These are phyloP conservation scores for Dermatophagoides farinae DNA, from an alignment of 1,140 invertebrate species.

Conservation along the genomic window DNA sequence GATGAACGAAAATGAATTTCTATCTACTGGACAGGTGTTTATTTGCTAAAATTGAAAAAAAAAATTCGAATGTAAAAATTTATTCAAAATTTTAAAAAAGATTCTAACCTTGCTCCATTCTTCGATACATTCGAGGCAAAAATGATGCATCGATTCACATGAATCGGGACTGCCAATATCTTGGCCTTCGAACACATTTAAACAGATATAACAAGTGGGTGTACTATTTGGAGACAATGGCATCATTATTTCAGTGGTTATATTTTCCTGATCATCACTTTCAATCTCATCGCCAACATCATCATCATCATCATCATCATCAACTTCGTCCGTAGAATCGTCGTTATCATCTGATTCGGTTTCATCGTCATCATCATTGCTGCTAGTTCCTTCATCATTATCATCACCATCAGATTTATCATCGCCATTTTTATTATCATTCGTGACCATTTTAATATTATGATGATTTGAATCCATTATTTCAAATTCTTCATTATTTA, in stretches of 20 bases:
- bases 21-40: constrained; percentile 84
- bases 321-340: neutral
- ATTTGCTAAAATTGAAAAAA: constrained; percentile 42
- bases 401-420: constrained; percentile 6
- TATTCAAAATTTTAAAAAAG: constrained; percentile 5
- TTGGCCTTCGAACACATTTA: constrained; percentile 36
- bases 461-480: too few relatives aligned
- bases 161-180: constrained; percentile 57
- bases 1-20: constrained; percentile 56
- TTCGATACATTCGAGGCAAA: constrained; percentile 65
- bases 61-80: constrained; percentile 7
- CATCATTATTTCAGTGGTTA: neutral
- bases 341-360: constrained; percentile 10
- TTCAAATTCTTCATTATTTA: too few relatives aligned
- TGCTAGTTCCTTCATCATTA: constrained; percentile 7
- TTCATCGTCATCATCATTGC: constrained; percentile 12
- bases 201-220: constrained; percentile 51
- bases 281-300: constrained; percentile 11
- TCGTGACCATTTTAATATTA: neutral
- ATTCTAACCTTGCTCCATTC: constrained; percentile 58
- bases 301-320: neutral
- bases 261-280: constrained; percentile 18
- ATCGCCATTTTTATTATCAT: neutral
- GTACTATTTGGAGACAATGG: constrained; percentile 23
- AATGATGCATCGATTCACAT: constrained; percentile 52